These are phyloP conservation scores for Andrena camellia DNA, from an alignment of 2,888 invertebrate species.

Conservation along the genomic window DNA sequence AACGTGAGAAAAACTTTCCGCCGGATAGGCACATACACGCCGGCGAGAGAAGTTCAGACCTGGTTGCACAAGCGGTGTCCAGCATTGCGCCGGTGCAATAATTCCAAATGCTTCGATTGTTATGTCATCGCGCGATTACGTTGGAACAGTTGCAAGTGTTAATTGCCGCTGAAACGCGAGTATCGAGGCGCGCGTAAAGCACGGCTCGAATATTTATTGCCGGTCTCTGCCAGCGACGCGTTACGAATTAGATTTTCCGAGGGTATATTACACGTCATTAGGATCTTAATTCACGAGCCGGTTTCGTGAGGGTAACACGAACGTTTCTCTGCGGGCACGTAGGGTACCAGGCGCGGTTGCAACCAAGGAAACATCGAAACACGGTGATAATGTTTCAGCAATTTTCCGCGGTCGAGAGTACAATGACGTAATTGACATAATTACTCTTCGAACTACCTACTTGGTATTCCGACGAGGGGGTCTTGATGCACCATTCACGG, in stretches of 20 bases:
- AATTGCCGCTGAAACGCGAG: conserved; percentile 41
- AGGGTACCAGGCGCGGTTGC: conserved; percentile 4
- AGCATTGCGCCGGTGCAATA: conserved; percentile 53
- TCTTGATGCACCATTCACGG: conserved; percentile 1
- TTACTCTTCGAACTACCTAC: conserved; percentile 1
- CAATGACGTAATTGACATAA: conserved; percentile 39
- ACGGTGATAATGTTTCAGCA: conserved; percentile 29
- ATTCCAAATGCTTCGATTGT: conserved; percentile 49
- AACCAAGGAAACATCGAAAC: conserved; percentile 29
- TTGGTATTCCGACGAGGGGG: conserved; percentile 16
- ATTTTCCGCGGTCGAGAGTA: conserved; percentile 16
- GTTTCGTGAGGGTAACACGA: neutral
- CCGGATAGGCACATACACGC: conserved; percentile 23
- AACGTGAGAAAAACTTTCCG: conserved; percentile 61
- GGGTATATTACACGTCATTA: conserved; percentile 42
- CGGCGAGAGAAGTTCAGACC: conserved; percentile 28
- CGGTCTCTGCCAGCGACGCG: conserved; percentile 36
- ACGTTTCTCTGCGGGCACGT: conserved; percentile 28
- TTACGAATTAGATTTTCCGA: conserved; percentile 51
- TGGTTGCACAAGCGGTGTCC: conserved; percentile 59
- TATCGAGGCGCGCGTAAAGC: conserved; percentile 7
- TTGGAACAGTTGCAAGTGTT: conserved; percentile 32
- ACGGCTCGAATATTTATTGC: conserved; percentile 38
- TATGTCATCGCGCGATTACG: conserved; percentile 50
- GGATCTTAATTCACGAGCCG: conserved; percentile 27